Evolutionary conservation across 37 sponge, comb jelly and placozoan species (phyloP), one percentile per base, ranked within the genome.

Genomic region (Diacarnus erythraeanus): DNA sequence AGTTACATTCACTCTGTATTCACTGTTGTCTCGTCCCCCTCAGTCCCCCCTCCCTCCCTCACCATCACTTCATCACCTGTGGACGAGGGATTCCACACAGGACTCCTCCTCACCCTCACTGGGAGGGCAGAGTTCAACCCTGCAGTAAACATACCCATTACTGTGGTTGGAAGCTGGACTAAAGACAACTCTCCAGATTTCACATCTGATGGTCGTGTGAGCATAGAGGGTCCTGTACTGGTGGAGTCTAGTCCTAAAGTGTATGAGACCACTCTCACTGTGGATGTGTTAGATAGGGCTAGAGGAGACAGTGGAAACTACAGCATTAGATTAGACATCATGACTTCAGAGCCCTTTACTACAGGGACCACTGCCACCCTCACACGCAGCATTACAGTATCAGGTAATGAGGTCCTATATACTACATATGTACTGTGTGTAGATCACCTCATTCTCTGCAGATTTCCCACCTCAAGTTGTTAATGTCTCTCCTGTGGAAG

Each of bases 71-170:
- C n/a, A n/a, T n/a, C n/a, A n/a, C n/a, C n/a, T n/a, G n/a, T n/a
- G n/a, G n/a, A n/a, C n/a, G n/a, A n/a, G n/a, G 74, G 74, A 74
- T 74, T 77, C 77, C 59, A 43, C 38, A 25, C 39, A 64, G 77
- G 65, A 0, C 37, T 63, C 27, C 31, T 42, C 15, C 77, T 77
- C 65, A 77, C 77, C 77, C 41, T 77, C 31, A 64, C 64, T 41
- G 59, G 77, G 8, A 64, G 18, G 38, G 59, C 59, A 36, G 37
- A 63, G 30, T 59, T 77, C 61, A 43, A 77, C 37, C 4, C 9
- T 39, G 64, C 77, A 41, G 79, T 79, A 21, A 27, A 67, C 79
- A 79, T 69, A 15, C 54, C 54, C 21, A 43, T 79, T n/a, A 69
- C 17, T 25, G 69, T 79, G 37, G 1, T 3, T 20, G 25, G 54